Conservation (phyloP, 2,797 vertebrate genomes). For the Margarornis squamiger region DNA sequence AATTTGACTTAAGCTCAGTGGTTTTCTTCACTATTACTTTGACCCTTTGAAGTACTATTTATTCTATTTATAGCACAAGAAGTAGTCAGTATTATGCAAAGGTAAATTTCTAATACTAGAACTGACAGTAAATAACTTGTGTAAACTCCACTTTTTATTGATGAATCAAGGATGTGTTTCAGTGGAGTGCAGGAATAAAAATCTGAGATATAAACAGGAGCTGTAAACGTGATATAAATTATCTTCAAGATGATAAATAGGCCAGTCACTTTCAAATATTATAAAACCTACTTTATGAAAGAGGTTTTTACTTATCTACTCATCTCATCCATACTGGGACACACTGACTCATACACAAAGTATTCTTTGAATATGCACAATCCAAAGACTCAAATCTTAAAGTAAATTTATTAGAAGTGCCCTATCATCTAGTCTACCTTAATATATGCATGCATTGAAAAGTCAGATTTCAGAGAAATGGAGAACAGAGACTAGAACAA, state of each 20-base stretch:
- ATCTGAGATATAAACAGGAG: not conserved
- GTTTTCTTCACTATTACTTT: not conserved
- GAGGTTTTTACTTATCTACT: not conserved
- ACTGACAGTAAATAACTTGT: not conserved
- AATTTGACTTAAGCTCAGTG: not conserved
- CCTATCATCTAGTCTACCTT: not conserved
- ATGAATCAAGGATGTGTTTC: not conserved
- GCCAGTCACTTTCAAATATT: not conserved
- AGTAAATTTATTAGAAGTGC: not conserved
- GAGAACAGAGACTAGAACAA: not conserved
- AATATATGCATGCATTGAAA: not conserved
- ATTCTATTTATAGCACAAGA: not conserved
- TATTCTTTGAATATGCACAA: not conserved
- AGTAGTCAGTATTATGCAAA: not conserved
- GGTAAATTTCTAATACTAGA: not conserved
- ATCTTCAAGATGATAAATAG: not conserved
- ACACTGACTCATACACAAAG: not conserved
- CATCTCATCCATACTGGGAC: not conserved
- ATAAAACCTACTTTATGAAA: not conserved
- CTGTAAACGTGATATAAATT: not conserved
- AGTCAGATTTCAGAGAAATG: not conserved
- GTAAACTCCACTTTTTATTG: not conserved
- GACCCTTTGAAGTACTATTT: not conserved
- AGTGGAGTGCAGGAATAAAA: not conserved
- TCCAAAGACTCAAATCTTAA: not conserved